Conservation (phyloP, 1,140 invertebrate genomes). For the Mactra quadrangularis region DNA sequence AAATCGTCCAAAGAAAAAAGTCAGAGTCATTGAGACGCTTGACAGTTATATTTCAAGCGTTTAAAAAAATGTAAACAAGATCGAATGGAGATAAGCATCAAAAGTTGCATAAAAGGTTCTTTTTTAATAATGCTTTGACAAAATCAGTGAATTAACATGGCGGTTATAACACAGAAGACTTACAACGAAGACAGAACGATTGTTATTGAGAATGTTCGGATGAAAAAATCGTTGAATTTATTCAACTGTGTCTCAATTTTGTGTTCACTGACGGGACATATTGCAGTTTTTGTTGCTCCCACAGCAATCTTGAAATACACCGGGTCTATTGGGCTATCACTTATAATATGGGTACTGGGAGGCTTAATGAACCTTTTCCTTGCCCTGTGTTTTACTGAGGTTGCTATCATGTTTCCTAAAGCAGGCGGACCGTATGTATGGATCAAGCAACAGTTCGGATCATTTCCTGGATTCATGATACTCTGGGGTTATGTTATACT, state of each 20-base stretch:
- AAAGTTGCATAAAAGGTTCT: too few species aligned
- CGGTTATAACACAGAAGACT: neutral
- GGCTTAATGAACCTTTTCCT: conserved; percentile 91
- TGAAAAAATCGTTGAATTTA: conserved; percentile 77
- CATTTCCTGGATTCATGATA: conserved; percentile 95
- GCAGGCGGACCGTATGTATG: conserved; percentile 99
- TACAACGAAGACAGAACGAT: neutral
- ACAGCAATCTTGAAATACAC: conserved; percentile 69
- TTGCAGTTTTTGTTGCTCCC: conserved; percentile 78
- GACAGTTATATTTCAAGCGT: too few species aligned
- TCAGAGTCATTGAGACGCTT: too few species aligned
- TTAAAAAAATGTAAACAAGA: too few species aligned
- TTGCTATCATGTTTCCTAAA: conserved; percentile 96
- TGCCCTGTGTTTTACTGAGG: conserved; percentile 97
- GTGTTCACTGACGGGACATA: conserved; percentile 78
- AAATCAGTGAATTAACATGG: too few species aligned
- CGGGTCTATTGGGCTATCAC: conserved; percentile 84
- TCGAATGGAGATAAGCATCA: too few species aligned
- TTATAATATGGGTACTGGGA: conserved; percentile 96
- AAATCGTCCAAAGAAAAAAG: too few species aligned
- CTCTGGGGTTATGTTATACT: conserved; percentile 90
- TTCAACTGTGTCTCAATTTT: conserved; percentile 74
- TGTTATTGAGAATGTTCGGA: conserved; percentile 57
- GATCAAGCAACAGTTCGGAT: conserved; percentile 93
- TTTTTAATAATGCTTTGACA: too few species aligned